phyloP scores from a whole-genome alignment of 2,797 vertebrate genomes.

The Pygocentrus nattereri region DNA sequence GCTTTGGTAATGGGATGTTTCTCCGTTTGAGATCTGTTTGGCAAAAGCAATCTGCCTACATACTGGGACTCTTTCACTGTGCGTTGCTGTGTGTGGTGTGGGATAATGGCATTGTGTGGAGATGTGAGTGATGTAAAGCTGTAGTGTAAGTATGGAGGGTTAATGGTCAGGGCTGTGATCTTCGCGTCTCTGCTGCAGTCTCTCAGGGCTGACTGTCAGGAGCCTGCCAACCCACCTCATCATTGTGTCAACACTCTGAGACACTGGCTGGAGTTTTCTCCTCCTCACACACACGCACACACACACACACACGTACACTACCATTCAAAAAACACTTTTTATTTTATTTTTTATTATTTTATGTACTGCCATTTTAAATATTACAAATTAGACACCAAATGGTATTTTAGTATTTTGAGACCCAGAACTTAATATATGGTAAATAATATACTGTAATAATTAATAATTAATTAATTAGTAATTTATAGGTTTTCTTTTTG shows the following conservation, averaged over 20 bases:
- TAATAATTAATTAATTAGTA: no score
- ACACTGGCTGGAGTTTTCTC: neutral
- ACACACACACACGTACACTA: neutral
- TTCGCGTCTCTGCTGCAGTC: conserved; percentile 38
- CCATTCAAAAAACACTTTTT: no score
- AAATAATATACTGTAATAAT: no score
- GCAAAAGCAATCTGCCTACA: neutral
- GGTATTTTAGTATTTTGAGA: no score
- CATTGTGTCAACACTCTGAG: conserved; percentile 28
- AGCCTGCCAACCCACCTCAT: conserved; percentile 55
- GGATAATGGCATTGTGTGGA: conserved; percentile 26
- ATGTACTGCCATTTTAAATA: no score
- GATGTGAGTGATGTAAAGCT: conserved; percentile 9
- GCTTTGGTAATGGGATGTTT: conserved; percentile 1
- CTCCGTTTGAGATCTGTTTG: neutral
- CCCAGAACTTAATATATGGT: no score
- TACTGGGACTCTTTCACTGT: neutral
- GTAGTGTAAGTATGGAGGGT: conserved; percentile 32
- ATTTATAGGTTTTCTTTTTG: no score
- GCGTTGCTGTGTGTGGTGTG: neutral
- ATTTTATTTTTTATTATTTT: no score
- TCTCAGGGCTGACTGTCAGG: conserved; percentile 58
- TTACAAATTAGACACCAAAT: no score
- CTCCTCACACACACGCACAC: neutral
- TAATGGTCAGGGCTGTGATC: conserved; percentile 49